Conservation (phyloP, 2,888 invertebrate genomes). For the Drosophila recens region DNA sequence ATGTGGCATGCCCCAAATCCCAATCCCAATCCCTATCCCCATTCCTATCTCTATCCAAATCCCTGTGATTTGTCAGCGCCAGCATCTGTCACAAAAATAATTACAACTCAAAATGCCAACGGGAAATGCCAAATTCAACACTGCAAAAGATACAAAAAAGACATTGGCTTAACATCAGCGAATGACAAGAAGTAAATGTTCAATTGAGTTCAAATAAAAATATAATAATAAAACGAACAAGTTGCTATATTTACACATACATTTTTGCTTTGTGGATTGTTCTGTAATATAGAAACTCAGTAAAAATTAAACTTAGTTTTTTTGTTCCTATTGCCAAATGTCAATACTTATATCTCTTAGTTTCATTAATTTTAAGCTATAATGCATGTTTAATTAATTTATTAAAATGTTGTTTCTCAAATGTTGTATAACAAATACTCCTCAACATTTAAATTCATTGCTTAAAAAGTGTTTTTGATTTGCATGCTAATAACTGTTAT, state of each 20-base stretch:
- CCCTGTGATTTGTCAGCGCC: slow-evolving; percentile 2
- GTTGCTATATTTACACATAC: background rate
- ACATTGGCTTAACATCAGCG: background rate
- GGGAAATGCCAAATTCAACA: slow-evolving; percentile 3
- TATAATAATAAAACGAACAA: background rate
- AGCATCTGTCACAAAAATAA: slow-evolving; percentile 3
- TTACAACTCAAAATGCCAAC: slow-evolving; percentile 2
- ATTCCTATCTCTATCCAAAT: background rate
- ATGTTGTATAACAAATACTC: no score
- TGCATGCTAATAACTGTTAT: no score
- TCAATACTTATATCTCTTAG: no score
- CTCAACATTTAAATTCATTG: no score
- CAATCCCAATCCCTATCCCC: no score
- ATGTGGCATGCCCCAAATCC: background rate
- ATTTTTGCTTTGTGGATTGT: background rate
- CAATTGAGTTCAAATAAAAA: background rate
- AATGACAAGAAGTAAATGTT: background rate
- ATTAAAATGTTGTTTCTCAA: no score
- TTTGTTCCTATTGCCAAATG: background rate
- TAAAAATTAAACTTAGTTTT: background rate
- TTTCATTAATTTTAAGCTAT: background rate
- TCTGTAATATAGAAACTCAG: background rate
- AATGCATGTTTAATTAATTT: no score
- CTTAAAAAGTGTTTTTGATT: no score
- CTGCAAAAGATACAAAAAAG: background rate